Evolutionary conservation across 2,888 invertebrate genomes (phyloP), one percentile per base, ranked within the genome.

Genomic region (Melolontha melolontha): DNA sequence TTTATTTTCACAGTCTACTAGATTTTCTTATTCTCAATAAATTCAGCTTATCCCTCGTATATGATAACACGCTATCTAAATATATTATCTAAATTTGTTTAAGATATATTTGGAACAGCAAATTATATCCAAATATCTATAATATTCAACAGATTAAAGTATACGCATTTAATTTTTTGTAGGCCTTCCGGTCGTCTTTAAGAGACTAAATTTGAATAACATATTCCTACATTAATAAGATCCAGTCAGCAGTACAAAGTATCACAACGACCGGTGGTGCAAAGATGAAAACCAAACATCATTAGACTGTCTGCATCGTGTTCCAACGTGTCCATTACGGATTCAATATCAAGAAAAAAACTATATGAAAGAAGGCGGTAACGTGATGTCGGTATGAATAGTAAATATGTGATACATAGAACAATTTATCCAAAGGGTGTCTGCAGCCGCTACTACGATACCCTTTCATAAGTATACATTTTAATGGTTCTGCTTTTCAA

Each of bases 271-370:
- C 55, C 57, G 34, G 55, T 47, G 59, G 59, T 67, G 64, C 27
- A 71, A 71, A 69, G 70, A 70, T 73, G 68, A 70, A 72, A 72
- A 72, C 70, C 72, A 70, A 73, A 71, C 75, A 74, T 75, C 75
- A 75, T 75, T 75, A 73, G 70, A 71, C 67, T 68, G 75, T 74
- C 74, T 74, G 73, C 66, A 69, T 68, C 72, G 70, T 71, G 71
- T 75, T 71, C 71, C 72, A 66, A 71, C 65, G 67, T 69, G 66
- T 70, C 73, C 71, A 75, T 75, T 74, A 73, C 70, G 64, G 71
- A 74, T 73, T 74, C 69, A 69, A 72, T 70, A 59, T 67, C 70
- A 73, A 72, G 16, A 39, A 74, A 75, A 75, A 68, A 74, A 72
- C 54, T 64, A 72, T 72, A 71, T 72, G 72, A 74, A 74, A 72